phyloP scores from a whole-genome alignment of 2,113 vertebrate species.

The Fulmarus glacialis region DNA sequence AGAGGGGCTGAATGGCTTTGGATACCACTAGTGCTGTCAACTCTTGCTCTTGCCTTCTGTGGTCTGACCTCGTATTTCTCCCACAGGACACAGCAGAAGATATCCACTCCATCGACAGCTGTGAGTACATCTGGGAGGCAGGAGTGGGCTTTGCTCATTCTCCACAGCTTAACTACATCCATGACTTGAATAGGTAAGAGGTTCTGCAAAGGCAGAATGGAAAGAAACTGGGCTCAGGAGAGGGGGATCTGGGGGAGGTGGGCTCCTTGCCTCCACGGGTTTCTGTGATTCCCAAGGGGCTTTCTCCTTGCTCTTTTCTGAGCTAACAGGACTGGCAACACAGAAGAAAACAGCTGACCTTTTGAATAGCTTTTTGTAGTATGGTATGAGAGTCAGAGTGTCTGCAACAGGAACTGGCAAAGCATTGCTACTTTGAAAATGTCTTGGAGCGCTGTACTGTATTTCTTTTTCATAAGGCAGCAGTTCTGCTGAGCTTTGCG shows the following conservation, averaged over 20 bases:
- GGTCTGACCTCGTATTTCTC: neutral
- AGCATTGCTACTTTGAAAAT: neutral
- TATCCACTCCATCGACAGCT: constrained; percentile 95
- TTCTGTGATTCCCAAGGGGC: neutral
- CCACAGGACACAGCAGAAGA: constrained; percentile 91
- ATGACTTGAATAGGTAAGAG: constrained; percentile 95
- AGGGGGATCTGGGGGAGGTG: neutral
- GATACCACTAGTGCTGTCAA: neutral
- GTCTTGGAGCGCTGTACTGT: neutral
- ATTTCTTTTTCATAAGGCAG: neutral
- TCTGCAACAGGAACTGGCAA: neutral
- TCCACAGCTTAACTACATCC: constrained; percentile 91
- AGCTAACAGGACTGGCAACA: neutral
- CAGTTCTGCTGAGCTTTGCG: neutral
- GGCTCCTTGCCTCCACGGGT: neutral
- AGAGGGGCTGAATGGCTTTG: neutral
- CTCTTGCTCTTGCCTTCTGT: neutral
- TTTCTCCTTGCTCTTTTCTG: neutral
- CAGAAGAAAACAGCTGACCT: neutral
- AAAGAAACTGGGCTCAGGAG: neutral
- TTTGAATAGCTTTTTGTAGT: neutral
- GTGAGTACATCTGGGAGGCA: constrained; percentile 99
- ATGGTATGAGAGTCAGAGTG: neutral
- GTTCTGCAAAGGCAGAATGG: neutral
- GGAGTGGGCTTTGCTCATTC: constrained; percentile 98